Conservation (phyloP, 37 sponge, comb jelly and placozoan genomes). For the Petrosia ficiformis region DNA sequence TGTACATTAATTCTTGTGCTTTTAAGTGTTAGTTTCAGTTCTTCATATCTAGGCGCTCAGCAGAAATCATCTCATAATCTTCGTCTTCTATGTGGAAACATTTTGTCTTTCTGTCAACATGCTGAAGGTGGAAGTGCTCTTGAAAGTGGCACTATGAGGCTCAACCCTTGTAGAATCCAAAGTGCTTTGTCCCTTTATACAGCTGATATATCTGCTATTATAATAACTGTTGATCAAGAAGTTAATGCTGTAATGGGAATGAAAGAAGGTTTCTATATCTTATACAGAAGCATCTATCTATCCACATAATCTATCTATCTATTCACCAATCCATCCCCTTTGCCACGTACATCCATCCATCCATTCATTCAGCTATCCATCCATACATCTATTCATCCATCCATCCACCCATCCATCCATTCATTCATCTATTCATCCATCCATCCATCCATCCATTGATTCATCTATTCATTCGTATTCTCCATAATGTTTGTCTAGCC, state of each 20-base stretch:
- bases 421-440: no score
- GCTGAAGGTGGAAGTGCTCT: background rate
- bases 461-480: no score
- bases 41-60: conserved; percentile 87
- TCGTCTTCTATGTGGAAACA: conserved; percentile 72
- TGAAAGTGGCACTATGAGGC: background rate
- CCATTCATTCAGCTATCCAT: no score
- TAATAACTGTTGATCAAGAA: conserved; percentile 75
- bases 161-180: conserved; percentile 83
- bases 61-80: conserved; percentile 86
- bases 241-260: conserved; percentile 51
- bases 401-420: no score
- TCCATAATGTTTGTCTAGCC: no score
- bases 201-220: conserved; percentile 65
- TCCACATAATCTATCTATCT: no score
- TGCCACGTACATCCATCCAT: no score
- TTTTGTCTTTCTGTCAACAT: conserved; percentile 68
- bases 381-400: no score
- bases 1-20: conserved; percentile 3
- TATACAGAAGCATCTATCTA: background rate
- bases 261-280: conserved; percentile 54
- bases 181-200: conserved; percentile 93
- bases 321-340: no score
- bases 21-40: conserved; percentile 11
- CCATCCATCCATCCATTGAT: no score